Evolutionary conservation across 2,888 invertebrate species (phyloP).

Genomic region (Psylliodes chrysocephalus): DNA sequence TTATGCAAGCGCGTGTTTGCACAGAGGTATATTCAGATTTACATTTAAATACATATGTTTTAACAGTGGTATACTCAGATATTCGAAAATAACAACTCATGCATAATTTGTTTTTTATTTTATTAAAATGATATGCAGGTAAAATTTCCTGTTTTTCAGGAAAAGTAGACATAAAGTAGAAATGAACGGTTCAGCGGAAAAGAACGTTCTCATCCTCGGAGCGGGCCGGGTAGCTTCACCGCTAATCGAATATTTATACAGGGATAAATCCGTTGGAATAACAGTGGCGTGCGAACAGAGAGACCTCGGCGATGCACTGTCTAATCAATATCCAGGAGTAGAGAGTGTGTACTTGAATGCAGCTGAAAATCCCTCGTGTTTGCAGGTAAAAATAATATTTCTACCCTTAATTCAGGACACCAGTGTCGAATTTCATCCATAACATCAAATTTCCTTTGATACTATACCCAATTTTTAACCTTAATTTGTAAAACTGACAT

Average conservation of each 20-base stretch:
- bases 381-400: constrained; percentile 65
- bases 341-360: constrained; percentile 68
- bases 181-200: constrained; percentile 60
- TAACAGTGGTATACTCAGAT: too few relatives aligned
- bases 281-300: constrained; percentile 76
- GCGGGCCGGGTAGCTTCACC: constrained; percentile 94
- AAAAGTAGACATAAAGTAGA: constrained; percentile 62
- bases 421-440: too few relatives aligned
- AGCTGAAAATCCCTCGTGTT: constrained; percentile 75
- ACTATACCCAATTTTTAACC: too few relatives aligned
- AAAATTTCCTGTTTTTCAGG: constrained; percentile 41
- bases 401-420: too few relatives aligned
- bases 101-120: not conserved
- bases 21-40: too few relatives aligned
- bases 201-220: constrained; percentile 88
- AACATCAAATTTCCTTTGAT: too few relatives aligned
- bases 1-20: too few relatives aligned
- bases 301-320: constrained; percentile 88
- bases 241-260: constrained; percentile 91
- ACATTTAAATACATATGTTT: too few relatives aligned
- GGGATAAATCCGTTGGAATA: constrained; percentile 83
- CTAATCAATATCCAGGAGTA: constrained; percentile 76
- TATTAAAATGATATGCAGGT: not conserved
- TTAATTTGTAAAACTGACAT: too few relatives aligned
- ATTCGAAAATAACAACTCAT: too few relatives aligned